phyloP scores from a whole-genome alignment of 2,888 invertebrate genomes.

The Axea sp. region DNA sequence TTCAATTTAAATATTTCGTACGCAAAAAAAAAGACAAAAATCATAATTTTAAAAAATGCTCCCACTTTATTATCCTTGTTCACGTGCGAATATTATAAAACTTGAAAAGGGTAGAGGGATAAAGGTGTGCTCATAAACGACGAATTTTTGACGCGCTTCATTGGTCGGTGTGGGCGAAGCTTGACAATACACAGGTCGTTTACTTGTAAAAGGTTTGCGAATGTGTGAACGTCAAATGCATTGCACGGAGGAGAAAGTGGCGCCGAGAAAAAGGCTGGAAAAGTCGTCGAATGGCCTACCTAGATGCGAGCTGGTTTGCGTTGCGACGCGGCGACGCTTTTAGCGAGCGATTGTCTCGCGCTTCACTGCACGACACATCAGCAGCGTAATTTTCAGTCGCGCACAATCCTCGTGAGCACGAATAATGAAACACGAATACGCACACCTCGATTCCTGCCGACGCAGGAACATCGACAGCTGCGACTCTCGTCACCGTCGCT shows the following conservation, averaged over 20 bases:
- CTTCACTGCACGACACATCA: constrained; percentile 21
- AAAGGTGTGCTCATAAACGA: not conserved
- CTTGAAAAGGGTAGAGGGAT: too few relatives aligned
- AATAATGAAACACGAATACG: constrained; percentile 22
- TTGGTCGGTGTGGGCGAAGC: constrained; percentile 16
- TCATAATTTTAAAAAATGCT: too few relatives aligned
- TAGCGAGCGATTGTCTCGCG: constrained; percentile 8
- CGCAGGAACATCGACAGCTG: constrained; percentile 31
- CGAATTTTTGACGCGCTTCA: constrained; percentile 5
- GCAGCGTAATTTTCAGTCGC: constrained; percentile 17
- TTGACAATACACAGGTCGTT: constrained; percentile 35
- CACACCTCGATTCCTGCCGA: constrained; percentile 41
- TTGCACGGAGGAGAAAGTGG: constrained; percentile 38
- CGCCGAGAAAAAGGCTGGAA: constrained; percentile 27
- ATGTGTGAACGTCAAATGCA: constrained; percentile 34
- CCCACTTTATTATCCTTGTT: too few relatives aligned
- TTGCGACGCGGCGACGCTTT: constrained; percentile 7
- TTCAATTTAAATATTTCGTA: too few relatives aligned
- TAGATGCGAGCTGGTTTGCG: constrained; percentile 7
- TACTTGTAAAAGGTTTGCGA: constrained; percentile 18
- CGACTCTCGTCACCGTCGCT: too few relatives aligned
- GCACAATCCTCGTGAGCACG: constrained; percentile 7
- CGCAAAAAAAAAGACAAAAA: too few relatives aligned
- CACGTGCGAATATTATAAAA: too few relatives aligned
- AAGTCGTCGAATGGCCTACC: constrained; percentile 37